phyloP scores from a whole-genome alignment of 2,888 invertebrate species.

The Quadroppia sp. region DNA sequence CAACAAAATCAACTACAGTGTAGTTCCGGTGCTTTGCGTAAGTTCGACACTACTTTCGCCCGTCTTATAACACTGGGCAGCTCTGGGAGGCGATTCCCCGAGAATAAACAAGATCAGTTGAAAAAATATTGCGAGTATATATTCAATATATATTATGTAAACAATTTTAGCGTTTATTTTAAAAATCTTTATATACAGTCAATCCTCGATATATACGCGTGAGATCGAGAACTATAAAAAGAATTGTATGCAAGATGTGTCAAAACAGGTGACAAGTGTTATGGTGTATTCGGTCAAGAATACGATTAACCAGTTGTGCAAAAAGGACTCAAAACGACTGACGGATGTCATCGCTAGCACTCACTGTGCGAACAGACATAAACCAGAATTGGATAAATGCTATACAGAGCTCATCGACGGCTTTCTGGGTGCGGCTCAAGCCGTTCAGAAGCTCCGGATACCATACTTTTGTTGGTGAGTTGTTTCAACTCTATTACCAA shows the following conservation, averaged over 20 bases:
- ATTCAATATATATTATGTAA: no score
- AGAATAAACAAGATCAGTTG: not conserved
- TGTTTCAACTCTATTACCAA: not conserved
- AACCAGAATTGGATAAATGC: not conserved
- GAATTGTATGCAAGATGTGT: not conserved
- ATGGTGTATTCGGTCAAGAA: conserved; percentile 14
- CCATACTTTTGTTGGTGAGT: not conserved
- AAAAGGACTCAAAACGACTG: not conserved
- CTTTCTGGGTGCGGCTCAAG: not conserved
- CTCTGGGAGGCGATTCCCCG: not conserved
- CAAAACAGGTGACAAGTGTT: not conserved
- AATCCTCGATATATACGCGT: no score
- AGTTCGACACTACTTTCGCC: not conserved
- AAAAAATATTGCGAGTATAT: not conserved
- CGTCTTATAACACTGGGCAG: not conserved
- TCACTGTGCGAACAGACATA: not conserved
- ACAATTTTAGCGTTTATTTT: no score
- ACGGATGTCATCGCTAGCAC: not conserved
- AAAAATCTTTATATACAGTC: no score
- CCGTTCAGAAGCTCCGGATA: not conserved
- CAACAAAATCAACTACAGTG: no score
- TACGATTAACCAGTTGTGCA: not conserved
- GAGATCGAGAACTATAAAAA: conserved; percentile 10
- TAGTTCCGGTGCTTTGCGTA: no score
- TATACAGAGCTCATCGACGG: not conserved